Evolutionary conservation across 2,113 vertebrate genomes (phyloP), one percentile per base, ranked within the genome.

Genomic region (Notothenia coriiceps): DNA sequence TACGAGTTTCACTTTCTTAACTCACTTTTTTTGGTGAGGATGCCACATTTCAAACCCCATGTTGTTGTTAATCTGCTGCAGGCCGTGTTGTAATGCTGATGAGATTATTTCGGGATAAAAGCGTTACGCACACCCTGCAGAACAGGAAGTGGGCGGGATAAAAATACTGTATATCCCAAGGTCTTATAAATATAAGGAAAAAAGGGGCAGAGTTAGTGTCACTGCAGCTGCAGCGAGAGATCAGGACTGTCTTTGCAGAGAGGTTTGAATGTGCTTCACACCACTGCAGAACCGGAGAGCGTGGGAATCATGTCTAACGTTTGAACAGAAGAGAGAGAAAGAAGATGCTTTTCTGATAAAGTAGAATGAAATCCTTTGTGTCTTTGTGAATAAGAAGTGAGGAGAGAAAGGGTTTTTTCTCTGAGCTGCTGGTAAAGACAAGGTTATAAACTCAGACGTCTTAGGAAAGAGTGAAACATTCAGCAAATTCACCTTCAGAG

Each of bases 81-180:
- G 54, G 80, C 66, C 17, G 47, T 14, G 43, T 52, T 74, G 10
- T 61, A 17, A 59, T 65, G 76, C 59, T 61, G 71, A 75, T 70
- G 51, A 61, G 40, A 40, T 46, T 49, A 9, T 61, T 75, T 61
- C n/a, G 25, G 50, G 44, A 63, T 63, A 60, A 70, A 70, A 70
- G 25, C 25, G 22, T 14, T 6, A n/a, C 43, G 10, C 57, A 43
- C 40, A 65, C 13, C 50, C 66, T 1, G 18, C 59, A 78, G 50
- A 4, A 20, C 47, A 66, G 60, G 60, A 82, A 65, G 60, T n/a
- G 12, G 17, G 18, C 50, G 60, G 62, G 46, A 55, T 56, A 18
- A 29, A 56, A 50, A 35, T 47, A 22, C 22, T 44, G 29, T 35
- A 46, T 2, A 52, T 69, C 71, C 50, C 49, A 69, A 6, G 9